Conservation (phyloP, 1,140 invertebrate genomes). For the Meloidogyne exigua region DNA sequence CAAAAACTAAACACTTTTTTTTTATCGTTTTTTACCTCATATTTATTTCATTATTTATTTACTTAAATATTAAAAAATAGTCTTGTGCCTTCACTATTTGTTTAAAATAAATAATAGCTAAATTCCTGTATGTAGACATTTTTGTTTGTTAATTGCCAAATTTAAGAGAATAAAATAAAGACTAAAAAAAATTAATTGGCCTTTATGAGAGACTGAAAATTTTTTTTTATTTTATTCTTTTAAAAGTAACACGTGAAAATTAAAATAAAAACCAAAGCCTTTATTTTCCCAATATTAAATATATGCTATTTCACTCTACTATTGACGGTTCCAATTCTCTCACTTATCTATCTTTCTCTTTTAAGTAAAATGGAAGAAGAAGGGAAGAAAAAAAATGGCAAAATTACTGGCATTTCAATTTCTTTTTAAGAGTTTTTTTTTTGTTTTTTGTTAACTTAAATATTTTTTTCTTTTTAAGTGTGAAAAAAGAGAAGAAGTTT, state of each 20-base stretch:
- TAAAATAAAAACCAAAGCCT: neutral
- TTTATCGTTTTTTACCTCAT: neutral
- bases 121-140: neutral
- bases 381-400: neutral
- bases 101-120: neutral
- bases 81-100: neutral
- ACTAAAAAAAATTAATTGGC: neutral
- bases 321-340: no score
- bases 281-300: neutral
- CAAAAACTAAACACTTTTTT: no score
- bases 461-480: neutral
- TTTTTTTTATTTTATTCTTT: neutral
- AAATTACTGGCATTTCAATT: slow-evolving; percentile 2
- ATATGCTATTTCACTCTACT: neutral
- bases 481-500: neutral
- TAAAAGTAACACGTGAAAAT: neutral
- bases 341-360: neutral
- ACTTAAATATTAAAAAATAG: neutral
- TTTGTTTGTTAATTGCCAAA: neutral
- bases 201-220: neutral
- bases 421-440: neutral
- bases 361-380: neutral
- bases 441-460: no score
- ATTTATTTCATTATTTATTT: neutral
- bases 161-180: neutral